Base-by-base conservation (phyloP, 2,888 invertebrate genomes). In the Danaus chrysippus region DNA sequence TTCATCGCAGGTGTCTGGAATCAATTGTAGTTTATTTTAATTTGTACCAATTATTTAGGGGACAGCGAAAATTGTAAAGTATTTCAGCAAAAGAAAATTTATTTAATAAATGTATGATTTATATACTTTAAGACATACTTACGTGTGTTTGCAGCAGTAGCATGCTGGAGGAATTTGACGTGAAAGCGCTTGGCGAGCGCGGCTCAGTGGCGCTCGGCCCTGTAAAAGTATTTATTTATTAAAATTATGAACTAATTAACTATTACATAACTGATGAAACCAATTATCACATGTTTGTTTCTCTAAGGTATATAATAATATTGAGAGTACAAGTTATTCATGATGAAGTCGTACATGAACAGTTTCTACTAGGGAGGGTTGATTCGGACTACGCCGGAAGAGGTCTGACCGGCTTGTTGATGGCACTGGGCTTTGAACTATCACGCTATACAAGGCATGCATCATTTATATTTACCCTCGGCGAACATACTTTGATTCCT, bases 81-180 rank as follows among this genome's bases (percentile, higher is more conserved):
- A 34, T 34, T 34, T 34, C 23, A 34, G 3, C 23, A 34, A 34
- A 34, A 0, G n/a, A n/a, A 34, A 23, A 3, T 23, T 23, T 23
- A 3, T 23, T 23, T 23, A 23, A 23, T 23, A 34, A 34, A 34
- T 34, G 23, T 34, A 34, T 5, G 23, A 34, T 5, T 6, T 34
- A 5, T 34, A 34, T 5, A 5, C 2, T 34, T 34, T 34, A 15
- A 41, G 13, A 54, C 5, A 52, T 58, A 87, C 93, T 93, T 85
- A 96, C 96, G 94, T 96, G 96, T 92, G 96, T 96, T 92, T 96
- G 96, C 93, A 97, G 94, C 89, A 97, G 95, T 93, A 97, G 96
- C 96, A 97, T 97, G 93, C 96, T 96, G 95, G 96, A 92, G 81
- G 92, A 91, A 83, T 91, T 92, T 77, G 92, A 84, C 81, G 92